Evolutionary conservation across 2,797 vertebrate genomes (phyloP).

Genomic region (Danio choprae): DNA sequence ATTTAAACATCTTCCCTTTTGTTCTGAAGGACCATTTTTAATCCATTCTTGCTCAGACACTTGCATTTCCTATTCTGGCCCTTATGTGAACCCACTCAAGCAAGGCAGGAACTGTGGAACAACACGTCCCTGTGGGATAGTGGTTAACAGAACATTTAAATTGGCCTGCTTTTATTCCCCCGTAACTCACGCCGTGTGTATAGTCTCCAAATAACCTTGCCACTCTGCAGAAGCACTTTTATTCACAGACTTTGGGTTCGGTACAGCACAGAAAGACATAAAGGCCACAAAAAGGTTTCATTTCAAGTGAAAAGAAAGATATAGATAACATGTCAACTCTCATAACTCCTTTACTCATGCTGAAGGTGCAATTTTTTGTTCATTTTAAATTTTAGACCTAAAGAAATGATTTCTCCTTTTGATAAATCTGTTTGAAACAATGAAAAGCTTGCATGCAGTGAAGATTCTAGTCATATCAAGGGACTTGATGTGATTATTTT

Average conservation of each 20-base stretch:
- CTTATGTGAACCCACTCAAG: slow-evolving; percentile 48
- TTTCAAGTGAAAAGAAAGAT: neutral
- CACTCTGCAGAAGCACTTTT: slow-evolving; percentile 29
- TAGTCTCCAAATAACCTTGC: slow-evolving; percentile 32
- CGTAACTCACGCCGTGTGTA: slow-evolving; percentile 44
- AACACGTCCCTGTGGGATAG: slow-evolving; percentile 49
- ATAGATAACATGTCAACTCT: neutral
- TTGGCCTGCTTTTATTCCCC: slow-evolving; percentile 46
- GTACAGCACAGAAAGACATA: neutral
- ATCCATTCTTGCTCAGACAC: slow-evolving; percentile 41
- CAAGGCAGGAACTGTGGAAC: slow-evolving; percentile 42
- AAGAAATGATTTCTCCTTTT: slow-evolving; percentile 11
- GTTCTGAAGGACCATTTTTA: slow-evolving; percentile 40
- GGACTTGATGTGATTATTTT: neutral
- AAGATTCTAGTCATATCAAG: slow-evolving; percentile 2
- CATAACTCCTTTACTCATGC: neutral
- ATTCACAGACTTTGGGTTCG: neutral
- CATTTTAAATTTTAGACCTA: slow-evolving; percentile 6
- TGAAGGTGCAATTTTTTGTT: slow-evolving; percentile 7
- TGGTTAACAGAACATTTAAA: slow-evolving; percentile 61
- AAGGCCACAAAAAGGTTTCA: slow-evolving; percentile 28
- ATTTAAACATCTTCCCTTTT: slow-evolving; percentile 23
- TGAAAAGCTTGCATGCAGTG: neutral
- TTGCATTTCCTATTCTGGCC: slow-evolving; percentile 36
- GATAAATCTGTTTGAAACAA: slow-evolving; percentile 13